Percentiles rank a stretch among this genome's conserved stretches.
Evolutionary conservation across 2,113 vertebrate species (phyloP).

Genomic region (Dasyornis broadbenti): DNA sequence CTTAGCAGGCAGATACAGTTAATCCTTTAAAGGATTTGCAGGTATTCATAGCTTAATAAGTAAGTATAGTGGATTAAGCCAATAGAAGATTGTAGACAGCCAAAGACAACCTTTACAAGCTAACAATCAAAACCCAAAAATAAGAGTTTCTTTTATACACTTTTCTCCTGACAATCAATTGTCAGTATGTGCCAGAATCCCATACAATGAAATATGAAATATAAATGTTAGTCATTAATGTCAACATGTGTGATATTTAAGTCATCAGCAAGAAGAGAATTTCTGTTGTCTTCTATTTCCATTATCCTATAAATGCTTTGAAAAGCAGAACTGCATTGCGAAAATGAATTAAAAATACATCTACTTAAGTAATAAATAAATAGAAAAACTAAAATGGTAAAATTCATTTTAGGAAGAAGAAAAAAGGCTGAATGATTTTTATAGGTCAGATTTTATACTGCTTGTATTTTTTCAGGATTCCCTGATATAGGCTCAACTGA

Average conservation of each 20-base stretch:
- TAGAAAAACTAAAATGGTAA: neutral
- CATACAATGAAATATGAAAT: neutral
- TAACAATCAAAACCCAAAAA: neutral
- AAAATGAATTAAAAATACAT: neutral
- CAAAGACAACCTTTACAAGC: neutral
- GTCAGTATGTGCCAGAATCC: neutral
- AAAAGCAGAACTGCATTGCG: neutral
- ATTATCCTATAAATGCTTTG: neutral
- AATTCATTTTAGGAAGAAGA: neutral
- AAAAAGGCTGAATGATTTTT: neutral
- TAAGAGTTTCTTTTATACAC: neutral
- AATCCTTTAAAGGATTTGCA: slow-evolving; percentile 53
- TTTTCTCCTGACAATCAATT: neutral
- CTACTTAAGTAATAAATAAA: neutral
- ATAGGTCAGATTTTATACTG: neutral
- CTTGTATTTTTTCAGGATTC: neutral
- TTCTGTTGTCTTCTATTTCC: neutral
- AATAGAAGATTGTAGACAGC: neutral
- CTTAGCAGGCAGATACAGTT: slow-evolving; percentile 43
- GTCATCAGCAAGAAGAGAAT: neutral
- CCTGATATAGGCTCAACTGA: neutral
- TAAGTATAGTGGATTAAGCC: slow-evolving; percentile 21
- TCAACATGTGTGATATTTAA: neutral
- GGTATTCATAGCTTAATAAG: slow-evolving; percentile 54
- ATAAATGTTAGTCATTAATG: neutral